Percentiles rank a stretch among this genome's conserved stretches.
Evolutionary conservation across 2,888 invertebrate species (phyloP).

Genomic region (Arctia plantaginis): DNA sequence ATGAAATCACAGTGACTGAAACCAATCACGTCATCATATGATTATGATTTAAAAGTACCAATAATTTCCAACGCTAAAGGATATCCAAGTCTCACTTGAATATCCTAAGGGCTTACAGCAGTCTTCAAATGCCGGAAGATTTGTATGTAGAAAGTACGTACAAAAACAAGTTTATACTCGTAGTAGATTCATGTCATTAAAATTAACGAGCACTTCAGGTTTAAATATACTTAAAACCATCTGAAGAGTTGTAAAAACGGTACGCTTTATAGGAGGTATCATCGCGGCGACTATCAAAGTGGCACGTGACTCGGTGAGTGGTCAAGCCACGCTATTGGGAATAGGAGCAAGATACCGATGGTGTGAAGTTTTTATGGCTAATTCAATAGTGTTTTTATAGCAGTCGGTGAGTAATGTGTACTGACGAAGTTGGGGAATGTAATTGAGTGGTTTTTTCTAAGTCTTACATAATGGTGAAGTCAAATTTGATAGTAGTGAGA

Average conservation of each 20-base stretch:
- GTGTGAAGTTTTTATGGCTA: conserved; percentile 3
- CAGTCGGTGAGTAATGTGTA: background rate
- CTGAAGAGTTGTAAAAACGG: conserved; percentile 43
- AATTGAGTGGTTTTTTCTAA: background rate
- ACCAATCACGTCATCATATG: no score
- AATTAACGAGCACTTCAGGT: conserved; percentile 15
- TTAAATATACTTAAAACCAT: conserved; percentile 28
- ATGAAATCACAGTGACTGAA: no score
- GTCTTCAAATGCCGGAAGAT: background rate
- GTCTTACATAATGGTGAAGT: background rate
- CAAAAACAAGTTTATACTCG: conserved; percentile 5
- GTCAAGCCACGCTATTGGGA: conserved; percentile 29
- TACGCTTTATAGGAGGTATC: conserved; percentile 45
- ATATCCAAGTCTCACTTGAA: no score
- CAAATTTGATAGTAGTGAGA: no score
- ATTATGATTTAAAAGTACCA: no score
- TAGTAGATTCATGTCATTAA: conserved; percentile 1
- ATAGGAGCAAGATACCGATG: conserved; percentile 4
- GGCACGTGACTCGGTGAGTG: conserved; percentile 38
- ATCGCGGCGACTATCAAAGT: conserved; percentile 42
- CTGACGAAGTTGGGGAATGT: background rate
- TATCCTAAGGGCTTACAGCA: no score
- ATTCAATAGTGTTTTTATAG: conserved; percentile 10
- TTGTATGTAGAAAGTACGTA: background rate
- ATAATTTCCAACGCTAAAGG: no score